phyloP scores from a whole-genome alignment of 1,140 invertebrate genomes.

The Thrips palmi region DNA sequence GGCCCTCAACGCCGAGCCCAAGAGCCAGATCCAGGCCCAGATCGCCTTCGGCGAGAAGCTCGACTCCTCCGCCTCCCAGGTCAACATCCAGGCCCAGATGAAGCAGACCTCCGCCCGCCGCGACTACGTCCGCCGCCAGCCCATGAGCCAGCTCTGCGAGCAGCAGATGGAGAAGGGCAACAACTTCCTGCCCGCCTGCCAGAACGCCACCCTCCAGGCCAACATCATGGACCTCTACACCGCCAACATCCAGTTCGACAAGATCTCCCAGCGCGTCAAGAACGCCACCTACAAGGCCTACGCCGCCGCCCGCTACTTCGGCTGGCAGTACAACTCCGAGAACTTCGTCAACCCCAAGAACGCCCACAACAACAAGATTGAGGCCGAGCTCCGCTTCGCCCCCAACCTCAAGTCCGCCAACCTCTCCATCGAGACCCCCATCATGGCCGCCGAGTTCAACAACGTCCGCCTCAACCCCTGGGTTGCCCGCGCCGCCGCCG shows the following conservation, averaged over 20 bases:
- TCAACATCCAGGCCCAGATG: too few relatives aligned
- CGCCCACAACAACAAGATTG: conserved; percentile 27
- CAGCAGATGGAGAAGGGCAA: conserved; percentile 30
- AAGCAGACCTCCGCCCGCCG: conserved; percentile 28
- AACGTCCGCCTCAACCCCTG: conserved; percentile 22
- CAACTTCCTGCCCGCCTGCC: conserved; percentile 30
- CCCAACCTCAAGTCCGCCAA: conserved; percentile 24
- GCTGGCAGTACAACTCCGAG: conserved; percentile 15
- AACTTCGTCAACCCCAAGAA: conserved; percentile 14
- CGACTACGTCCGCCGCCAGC: conserved; percentile 24
- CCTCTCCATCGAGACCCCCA: conserved; percentile 23
- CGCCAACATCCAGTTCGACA: conserved; percentile 26
- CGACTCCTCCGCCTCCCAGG: conserved; percentile 17
- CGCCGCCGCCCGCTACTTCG: conserved; percentile 8
- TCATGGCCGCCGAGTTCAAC: conserved; percentile 21
- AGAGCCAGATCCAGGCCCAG: conserved; percentile 24
- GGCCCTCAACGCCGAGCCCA: conserved; percentile 28
- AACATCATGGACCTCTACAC: conserved; percentile 28
- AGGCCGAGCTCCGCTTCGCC: conserved; percentile 23
- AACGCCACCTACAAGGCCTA: conserved; percentile 17
- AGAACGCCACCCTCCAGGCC: conserved; percentile 27
- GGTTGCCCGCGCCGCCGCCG: conserved; percentile 20
- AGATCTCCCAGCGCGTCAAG: conserved; percentile 15
- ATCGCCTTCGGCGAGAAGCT: conserved; percentile 26
- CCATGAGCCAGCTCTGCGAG: conserved; percentile 25